These are phyloP conservation scores for Corvus cornix DNA, from an alignment of 2,113 vertebrate species.

Conservation along the genomic window DNA sequence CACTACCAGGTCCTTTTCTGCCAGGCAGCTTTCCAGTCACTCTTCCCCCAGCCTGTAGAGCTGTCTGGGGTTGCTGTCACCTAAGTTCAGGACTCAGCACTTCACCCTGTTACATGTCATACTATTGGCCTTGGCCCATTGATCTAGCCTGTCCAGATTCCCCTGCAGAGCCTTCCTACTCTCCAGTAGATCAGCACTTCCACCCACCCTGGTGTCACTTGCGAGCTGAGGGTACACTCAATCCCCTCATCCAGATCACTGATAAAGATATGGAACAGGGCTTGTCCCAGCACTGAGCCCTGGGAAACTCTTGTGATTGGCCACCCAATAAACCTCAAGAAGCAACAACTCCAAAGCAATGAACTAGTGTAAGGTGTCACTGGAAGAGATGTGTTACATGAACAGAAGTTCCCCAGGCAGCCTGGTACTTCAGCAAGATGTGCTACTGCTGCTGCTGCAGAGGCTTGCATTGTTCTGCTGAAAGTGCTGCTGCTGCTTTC, in stretches of 20 bases:
- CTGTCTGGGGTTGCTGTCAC: not conserved
- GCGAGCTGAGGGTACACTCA: not conserved
- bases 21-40: not conserved
- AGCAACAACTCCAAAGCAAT: not conserved
- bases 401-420: not conserved
- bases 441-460: not conserved
- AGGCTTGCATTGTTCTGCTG: not conserved
- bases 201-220: not conserved
- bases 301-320: rapidly evolving
- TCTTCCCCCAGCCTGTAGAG: not conserved
- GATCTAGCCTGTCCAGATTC: not conserved
- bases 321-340: not conserved
- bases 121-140: not conserved
- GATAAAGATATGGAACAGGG: not conserved
- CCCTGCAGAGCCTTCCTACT: not conserved
- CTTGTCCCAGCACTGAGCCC: not conserved
- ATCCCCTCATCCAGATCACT: not conserved
- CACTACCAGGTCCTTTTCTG: not conserved
- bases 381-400: not conserved
- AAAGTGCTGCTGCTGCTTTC: conserved; percentile 1
- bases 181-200: not conserved
- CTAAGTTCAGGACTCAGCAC: not conserved
- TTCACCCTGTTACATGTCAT: not conserved
- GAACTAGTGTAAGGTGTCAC: not conserved
- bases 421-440: not conserved